phyloP scores from a whole-genome alignment of 2,113 vertebrate genomes.

The Sinocyclocheilus rhinocerous region DNA sequence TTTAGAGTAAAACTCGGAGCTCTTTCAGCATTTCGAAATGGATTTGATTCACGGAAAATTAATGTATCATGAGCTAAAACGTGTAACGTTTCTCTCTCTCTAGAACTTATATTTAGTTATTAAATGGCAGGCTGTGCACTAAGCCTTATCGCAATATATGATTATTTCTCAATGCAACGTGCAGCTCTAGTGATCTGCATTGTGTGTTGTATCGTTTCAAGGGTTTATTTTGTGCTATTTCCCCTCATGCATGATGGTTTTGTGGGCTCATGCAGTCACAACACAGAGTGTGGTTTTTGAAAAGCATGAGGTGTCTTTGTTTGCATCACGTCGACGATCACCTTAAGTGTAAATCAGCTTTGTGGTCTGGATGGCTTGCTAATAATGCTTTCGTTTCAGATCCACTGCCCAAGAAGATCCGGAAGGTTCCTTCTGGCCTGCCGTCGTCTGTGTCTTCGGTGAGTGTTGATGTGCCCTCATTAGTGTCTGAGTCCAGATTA shows the following conservation, averaged over 20 bases:
- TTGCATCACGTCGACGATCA: neutral
- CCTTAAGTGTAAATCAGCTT: neutral
- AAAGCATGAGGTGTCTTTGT: neutral
- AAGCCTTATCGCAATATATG: too few species aligned
- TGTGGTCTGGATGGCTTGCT: neutral
- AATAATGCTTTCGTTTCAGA: conserved; percentile 72
- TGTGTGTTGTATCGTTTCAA: neutral
- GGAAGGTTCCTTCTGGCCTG: conserved; percentile 94
- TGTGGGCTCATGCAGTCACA: neutral
- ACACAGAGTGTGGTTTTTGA: neutral
- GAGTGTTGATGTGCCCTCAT: conserved; percentile 43
- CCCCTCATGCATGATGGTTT: neutral
- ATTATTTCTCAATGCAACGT: too few species aligned
- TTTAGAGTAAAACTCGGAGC: too few species aligned
- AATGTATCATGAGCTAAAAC: too few species aligned
- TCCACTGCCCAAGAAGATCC: conserved; percentile 92
- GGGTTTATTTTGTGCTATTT: neutral
- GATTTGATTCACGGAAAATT: too few species aligned
- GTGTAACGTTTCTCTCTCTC: neutral
- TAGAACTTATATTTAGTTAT: neutral
- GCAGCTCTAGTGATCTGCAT: neutral
- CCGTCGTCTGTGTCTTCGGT: conserved; percentile 84
- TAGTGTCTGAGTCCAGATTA: conserved; percentile 47
- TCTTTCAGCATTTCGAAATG: too few species aligned
- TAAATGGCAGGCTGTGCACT: too few species aligned